These are phyloP conservation scores for Acrocera orbiculus DNA, from an alignment of 2,888 invertebrate genomes.

Conservation along the genomic window DNA sequence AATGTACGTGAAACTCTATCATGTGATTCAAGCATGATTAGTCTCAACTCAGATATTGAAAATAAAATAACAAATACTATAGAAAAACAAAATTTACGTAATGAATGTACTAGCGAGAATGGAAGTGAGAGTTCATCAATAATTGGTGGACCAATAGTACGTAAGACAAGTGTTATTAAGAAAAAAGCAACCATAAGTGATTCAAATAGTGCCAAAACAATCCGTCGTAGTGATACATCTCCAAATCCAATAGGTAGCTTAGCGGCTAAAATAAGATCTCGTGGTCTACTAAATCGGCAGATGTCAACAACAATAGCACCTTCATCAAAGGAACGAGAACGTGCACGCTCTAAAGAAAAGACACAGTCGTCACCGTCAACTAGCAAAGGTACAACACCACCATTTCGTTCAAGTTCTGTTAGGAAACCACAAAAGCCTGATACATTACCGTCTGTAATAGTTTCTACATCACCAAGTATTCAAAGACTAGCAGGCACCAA, in stretches of 20 bases:
- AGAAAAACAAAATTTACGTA: slow-evolving; percentile 15
- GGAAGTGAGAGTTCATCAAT: slow-evolving; percentile 67
- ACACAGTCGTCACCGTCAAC: slow-evolving; percentile 34
- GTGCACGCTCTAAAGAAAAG: slow-evolving; percentile 43
- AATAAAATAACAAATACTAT: slow-evolving; percentile 26
- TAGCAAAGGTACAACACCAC: slow-evolving; percentile 30
- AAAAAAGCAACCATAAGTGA: slow-evolving; percentile 42
- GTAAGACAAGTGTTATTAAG: slow-evolving; percentile 29
- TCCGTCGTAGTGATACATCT: slow-evolving; percentile 13
- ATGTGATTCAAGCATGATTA: slow-evolving; percentile 60
- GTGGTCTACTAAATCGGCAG: slow-evolving; percentile 36
- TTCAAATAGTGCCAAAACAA: slow-evolving; percentile 22
- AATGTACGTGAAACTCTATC: slow-evolving; percentile 39
- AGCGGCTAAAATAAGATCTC: slow-evolving; percentile 28
- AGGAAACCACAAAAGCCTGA: slow-evolving; percentile 29
- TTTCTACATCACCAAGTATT: slow-evolving; percentile 23
- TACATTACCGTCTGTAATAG: slow-evolving; percentile 36
- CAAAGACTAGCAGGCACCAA: slow-evolving; percentile 21
- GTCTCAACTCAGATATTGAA: slow-evolving; percentile 51
- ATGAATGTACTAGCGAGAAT: slow-evolving; percentile 41
- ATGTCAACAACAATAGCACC: slow-evolving; percentile 35
- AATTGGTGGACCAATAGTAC: slow-evolving; percentile 31
- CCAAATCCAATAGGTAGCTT: slow-evolving; percentile 6
- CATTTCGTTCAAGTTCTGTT: slow-evolving; percentile 17
- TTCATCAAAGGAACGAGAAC: slow-evolving; percentile 37